These are phyloP conservation scores for Andrena bucephala DNA, from an alignment of 2,888 invertebrate genomes.

Conservation along the genomic window DNA sequence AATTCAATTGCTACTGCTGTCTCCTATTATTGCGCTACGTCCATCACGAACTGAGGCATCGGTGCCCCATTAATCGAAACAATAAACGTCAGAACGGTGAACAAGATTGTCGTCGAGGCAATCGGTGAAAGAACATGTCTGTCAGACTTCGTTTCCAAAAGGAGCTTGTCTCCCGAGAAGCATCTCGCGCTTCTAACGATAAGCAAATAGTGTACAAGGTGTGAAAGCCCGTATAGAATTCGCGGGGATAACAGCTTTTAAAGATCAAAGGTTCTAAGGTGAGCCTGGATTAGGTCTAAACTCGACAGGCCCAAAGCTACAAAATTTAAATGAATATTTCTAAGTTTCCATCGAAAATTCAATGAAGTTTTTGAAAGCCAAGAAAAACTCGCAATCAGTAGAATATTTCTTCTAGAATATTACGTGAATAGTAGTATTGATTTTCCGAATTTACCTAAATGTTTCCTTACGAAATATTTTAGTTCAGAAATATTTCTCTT, in stretches of 20 bases:
- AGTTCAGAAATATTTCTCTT: neutral
- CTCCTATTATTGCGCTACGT: constrained; percentile 21
- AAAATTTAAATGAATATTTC: neutral
- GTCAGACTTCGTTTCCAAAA: neutral
- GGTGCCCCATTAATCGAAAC: constrained; percentile 18
- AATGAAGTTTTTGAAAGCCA: too few relatives aligned
- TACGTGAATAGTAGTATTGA: neutral
- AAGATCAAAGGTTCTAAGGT: too few relatives aligned
- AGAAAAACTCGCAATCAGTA: too few relatives aligned
- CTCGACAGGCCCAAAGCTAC: neutral
- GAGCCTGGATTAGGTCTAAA: too few relatives aligned
- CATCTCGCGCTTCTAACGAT: neutral
- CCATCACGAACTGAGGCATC: constrained; percentile 3
- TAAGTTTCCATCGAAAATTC: too few relatives aligned
- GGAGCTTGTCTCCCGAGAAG: too few relatives aligned
- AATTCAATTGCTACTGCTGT: constrained; percentile 47
- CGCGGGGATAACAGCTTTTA: neutral
- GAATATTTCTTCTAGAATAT: neutral
- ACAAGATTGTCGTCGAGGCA: neutral
- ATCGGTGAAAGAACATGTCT: neutral
- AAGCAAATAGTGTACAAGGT: neutral
- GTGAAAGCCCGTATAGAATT: neutral
- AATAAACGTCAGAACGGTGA: constrained; percentile 21
- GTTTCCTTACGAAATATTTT: neutral
- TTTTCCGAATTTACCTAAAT: neutral